These are phyloP conservation scores for Brachionus asplanchnoidis DNA, from an alignment of 1,140 invertebrate species.

Conservation along the genomic window DNA sequence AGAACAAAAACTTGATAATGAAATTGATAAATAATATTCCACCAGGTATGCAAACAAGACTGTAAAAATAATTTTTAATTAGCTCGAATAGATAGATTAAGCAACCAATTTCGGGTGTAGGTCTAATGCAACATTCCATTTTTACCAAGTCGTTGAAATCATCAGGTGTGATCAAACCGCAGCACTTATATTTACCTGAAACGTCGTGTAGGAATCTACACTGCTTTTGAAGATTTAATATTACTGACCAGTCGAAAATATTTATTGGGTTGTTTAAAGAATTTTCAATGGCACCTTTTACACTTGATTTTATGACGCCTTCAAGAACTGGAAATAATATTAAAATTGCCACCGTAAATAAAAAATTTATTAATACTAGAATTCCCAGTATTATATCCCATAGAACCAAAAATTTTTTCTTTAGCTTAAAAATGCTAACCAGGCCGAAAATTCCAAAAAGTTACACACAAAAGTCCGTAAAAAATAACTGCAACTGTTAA, in stretches of 20 bases:
- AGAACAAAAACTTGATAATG: neutral
- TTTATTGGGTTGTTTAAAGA: neutral
- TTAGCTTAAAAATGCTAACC: neutral
- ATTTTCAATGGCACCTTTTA: neutral
- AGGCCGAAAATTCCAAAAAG: neutral
- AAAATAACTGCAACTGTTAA: neutral
- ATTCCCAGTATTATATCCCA: neutral
- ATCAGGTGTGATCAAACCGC: neutral
- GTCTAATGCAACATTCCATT: neutral
- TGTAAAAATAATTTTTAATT: neutral
- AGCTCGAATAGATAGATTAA: neutral
- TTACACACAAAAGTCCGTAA: neutral
- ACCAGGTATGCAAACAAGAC: neutral
- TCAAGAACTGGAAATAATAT: neutral
- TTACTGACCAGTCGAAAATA: neutral
- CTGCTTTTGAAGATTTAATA: slow-evolving; percentile 7
- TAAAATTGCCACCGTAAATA: neutral
- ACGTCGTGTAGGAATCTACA: neutral
- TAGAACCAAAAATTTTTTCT: neutral
- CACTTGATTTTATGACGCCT: neutral
- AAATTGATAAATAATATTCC: neutral
- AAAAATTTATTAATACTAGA: slow-evolving; percentile 1
- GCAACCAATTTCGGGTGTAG: neutral
- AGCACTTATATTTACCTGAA: neutral
- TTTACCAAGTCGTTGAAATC: slow-evolving; percentile 1